Conservation (phyloP, 2,888 invertebrate species). For the Heliconius erato region DNA sequence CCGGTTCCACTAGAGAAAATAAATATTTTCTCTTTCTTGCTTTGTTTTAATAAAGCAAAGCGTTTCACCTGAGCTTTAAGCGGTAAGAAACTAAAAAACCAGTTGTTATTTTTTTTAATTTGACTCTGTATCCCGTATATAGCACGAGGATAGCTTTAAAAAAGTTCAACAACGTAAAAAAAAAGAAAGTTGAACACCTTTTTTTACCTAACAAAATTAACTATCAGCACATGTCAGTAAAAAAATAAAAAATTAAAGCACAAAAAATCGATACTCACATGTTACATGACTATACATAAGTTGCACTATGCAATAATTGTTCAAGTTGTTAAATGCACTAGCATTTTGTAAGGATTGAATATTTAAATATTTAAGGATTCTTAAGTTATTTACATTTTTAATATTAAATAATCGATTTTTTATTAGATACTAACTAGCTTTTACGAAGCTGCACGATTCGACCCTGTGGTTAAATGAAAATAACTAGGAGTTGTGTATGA, state of each 20-base stretch:
- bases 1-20: too few species aligned
- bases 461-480: not conserved
- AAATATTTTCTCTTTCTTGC: too few species aligned
- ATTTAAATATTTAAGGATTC: not conserved
- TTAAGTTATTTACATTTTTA: not conserved
- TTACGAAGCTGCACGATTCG: not conserved
- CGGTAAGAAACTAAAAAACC: too few species aligned
- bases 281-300: slow-evolving; percentile 2
- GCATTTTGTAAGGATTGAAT: slow-evolving; percentile 5
- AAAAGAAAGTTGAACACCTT: too few species aligned
- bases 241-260: not conserved
- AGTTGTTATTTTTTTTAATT: too few species aligned
- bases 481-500: not conserved
- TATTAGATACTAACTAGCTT: not conserved
- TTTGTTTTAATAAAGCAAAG: too few species aligned
- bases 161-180: too few species aligned
- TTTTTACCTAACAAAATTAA: too few species aligned
- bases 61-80: too few species aligned
- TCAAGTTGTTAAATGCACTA: not conserved
- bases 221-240: too few species aligned
- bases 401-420: not conserved
- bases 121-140: too few species aligned
- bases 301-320: not conserved
- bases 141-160: too few species aligned
- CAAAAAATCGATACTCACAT: not conserved